Evolutionary conservation across 2,113 vertebrate species (phyloP).

Genomic region (Patagioenas fasciata): DNA sequence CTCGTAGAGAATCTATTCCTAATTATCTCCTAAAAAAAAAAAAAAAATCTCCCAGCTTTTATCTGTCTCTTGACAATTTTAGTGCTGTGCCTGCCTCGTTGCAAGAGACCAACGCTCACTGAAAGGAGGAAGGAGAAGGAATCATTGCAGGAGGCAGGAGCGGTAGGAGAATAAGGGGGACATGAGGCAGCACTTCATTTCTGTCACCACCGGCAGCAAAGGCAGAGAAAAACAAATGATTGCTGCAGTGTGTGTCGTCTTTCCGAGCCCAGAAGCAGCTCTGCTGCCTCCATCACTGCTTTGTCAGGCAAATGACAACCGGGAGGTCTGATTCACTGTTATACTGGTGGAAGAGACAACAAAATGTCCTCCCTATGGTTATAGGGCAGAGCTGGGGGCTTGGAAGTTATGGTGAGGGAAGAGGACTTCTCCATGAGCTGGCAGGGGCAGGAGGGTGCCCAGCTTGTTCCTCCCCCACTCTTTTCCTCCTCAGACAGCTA

Average conservation of each 20-base stretch:
- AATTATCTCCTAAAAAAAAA: slow-evolving; percentile 6
- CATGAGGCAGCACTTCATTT: not conserved
- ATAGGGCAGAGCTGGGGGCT: not conserved
- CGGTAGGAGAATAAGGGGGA: rapidly evolving
- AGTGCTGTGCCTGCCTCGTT: not conserved
- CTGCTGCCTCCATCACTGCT: not conserved
- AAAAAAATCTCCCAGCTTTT: slow-evolving; percentile 10
- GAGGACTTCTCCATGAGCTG: not conserved
- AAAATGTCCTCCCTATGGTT: not conserved
- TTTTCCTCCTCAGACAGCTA: not conserved
- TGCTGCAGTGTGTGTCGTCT: not conserved
- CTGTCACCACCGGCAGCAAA: not conserved
- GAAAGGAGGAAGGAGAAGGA: not conserved
- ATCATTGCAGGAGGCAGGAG: not conserved
- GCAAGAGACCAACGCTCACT: not conserved
- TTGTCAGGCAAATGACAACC: not conserved
- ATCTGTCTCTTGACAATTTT: slow-evolving; percentile 20
- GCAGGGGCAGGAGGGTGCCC: not conserved
- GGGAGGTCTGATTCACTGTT: not conserved
- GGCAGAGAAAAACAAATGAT: not conserved
- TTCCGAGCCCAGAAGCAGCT: not conserved
- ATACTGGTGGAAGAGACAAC: not conserved
- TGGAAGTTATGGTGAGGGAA: not conserved
- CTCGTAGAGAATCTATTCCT: slow-evolving; percentile 33
- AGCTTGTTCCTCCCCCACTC: not conserved